Evolutionary conservation across 2,888 invertebrate genomes (phyloP), one percentile per base, ranked within the genome.

Genomic region (Metopia argyrocephala): DNA sequence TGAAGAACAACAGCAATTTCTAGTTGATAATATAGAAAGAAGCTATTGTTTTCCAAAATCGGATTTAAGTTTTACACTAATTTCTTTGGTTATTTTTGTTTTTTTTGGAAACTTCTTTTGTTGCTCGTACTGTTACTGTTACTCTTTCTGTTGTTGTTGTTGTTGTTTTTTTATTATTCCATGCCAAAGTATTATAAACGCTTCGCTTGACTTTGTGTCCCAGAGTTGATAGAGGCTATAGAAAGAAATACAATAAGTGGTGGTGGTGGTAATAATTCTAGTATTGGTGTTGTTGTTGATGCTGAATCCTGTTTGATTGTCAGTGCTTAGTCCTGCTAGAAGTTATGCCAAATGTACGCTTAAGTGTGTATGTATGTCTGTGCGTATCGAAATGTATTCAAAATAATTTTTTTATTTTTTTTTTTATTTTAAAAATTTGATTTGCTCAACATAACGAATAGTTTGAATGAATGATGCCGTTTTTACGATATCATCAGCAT

Each of bases 1-100:
- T 2, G 62, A 31, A 65, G 20, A 54, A 69, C 48, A 21, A 65
- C 46, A 61, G n/a, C 38, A 50, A 64, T 27, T 50, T 64, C 50
- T n/a, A 52, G 52, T 31, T 46, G 62, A 38, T 38, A 12, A 15
- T 15, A 38, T 38, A 15, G 38, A n/a, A n/a, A n/a, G n/a, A 54
- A 61, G 46, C 25, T 85, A 88, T 88, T 88, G 88, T 88, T 88
- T 87, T 86, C 84, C 54, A 46, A 87, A 88, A 88, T 88, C 88
- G 87, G 88, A 88, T 88, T 88, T 88, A 87, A 88, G 88, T 87
- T 88, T 87, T 87, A 88, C 87, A 88, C 88, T 88, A 88, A 88
- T 88, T 88, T 88, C 88, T 87, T 88, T 87, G 87, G 87, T 81
- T 81, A 74, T 86, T 87, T 66, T 48, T n/a, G 25, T 18, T 23